Base-by-base conservation (phyloP, 2,797 vertebrate species). In the Platyrinchus mystaceus region DNA sequence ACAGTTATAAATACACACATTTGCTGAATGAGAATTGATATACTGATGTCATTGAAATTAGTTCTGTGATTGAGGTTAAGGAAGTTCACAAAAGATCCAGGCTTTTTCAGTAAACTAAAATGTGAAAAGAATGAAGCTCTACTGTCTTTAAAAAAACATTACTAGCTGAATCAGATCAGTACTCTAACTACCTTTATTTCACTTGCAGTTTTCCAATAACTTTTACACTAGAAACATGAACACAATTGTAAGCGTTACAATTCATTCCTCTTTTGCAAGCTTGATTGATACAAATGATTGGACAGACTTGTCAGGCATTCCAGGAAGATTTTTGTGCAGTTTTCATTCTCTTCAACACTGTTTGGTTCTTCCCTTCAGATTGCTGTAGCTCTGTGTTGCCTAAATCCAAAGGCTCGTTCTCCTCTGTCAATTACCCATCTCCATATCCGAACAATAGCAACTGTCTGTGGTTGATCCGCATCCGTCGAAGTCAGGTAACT, bases 401-500 rank as follows among this genome's bases (percentile, higher is more conserved):
- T 64, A 97, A 94, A 67, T 53, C 83, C 82, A 95, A 86, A 78
- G 97, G 96, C 56, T 96, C 78, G 0, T 95, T 98, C 84, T 96
- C 94, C 30, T 97, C 95, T 56, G 23, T 66, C 50, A 96, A 94
- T 73, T 93, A 95, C 73, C 95, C 96, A 30, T 93, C 71, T 20
- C 73, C 93, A 28, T 97, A 97, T 46, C 96, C 91, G 0, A 95
- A 94, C 74, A 97, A 96, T 1, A 93, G 94, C 80, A 94, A 77
- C 66, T 97, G 97, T 76, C 70, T 97, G 20, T 98, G 97, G 97
- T 22, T 98, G 88, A 96, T 97, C 59, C 95, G 91, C 79, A 86
- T 89, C 66, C 95, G 24, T 59, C 89, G 41, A 59, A 95, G 84
- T 34, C 97, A 97, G 95, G 97, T 97, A 93, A 95, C 74, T 82